Evolutionary conservation across 2,888 invertebrate species (phyloP), one percentile per base, ranked within the genome.

Genomic region (Silvanus unidentatus): DNA sequence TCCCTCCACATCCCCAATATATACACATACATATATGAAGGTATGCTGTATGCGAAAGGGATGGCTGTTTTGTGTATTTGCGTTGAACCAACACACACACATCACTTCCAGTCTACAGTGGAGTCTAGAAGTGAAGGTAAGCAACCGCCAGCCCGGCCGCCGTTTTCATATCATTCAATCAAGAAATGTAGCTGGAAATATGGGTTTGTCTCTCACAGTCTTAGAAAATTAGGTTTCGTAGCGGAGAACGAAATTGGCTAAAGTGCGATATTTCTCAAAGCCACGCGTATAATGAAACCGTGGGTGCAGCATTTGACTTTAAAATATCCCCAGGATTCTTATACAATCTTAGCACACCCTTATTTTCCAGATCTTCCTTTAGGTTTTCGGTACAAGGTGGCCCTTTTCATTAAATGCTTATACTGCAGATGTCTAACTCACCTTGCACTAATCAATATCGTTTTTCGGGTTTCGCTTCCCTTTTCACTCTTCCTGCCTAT

Each of bases 141-240:
- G 22, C 35, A 35, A 27, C 35, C 37, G 44, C 45, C 39, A 39
- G 45, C 42, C 43, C 39, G 40, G 47, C 46, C 42, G 49, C 55
- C 52, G 48, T 59, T 55, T 59, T 60, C 58, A 58, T 61, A 60
- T 57, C 60, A 63, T 62, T 69, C 68, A 69, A 68, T 68, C 68
- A 68, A 66, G 68, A 58, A 67, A 67, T 65, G 65, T 66, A 64
- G 64, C 64, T 66, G 66, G 64, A 68, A 68, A 67, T 66, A 67
- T 66, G 64, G 65, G 61, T 64, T 65, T 65, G n/a, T 65, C 66
- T 65, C 63, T 66, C 66, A 22, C 22, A 60, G 64, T 58, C 60
- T 63, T 58, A 58, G 60, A 57, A 68, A 69, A 69, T 69, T 67
- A 68, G 65, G 66, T 69, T 66, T 65, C 60, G 58, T 62, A 55